These are phyloP conservation scores for Sylvietta virens DNA, from an alignment of 2,113 vertebrate species.

Conservation along the genomic window DNA sequence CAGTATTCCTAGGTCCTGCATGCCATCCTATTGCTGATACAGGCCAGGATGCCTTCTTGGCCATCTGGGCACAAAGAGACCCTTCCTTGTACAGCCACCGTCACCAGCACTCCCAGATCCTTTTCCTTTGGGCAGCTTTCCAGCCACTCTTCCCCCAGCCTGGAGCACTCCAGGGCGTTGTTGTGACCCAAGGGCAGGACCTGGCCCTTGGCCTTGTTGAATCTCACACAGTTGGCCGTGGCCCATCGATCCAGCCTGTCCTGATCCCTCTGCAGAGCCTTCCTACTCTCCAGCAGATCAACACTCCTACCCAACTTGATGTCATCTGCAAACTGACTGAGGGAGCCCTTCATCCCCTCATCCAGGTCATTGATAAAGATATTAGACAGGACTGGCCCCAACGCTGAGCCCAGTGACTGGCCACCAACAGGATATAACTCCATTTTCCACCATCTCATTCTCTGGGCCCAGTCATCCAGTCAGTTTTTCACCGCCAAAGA, in stretches of 20 bases:
- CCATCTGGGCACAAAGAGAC: background rate
- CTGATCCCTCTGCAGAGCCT: background rate
- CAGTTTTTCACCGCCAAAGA: background rate
- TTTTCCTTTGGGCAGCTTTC: background rate
- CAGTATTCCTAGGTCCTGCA: background rate
- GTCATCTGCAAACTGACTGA: background rate
- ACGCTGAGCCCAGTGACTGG: background rate
- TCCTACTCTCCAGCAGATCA: background rate
- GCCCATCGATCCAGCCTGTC: rapidly evolving
- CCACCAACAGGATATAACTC: background rate
- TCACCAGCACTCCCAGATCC: background rate
- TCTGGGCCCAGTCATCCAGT: background rate
- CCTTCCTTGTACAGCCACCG: background rate
- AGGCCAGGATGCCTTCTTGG: background rate
- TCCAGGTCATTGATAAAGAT: background rate
- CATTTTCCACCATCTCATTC: background rate
- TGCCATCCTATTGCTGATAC: background rate
- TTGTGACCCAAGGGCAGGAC: background rate
- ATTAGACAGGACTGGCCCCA: background rate
- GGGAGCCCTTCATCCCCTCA: background rate
- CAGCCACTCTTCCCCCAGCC: too few relatives aligned
- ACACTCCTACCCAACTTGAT: background rate
- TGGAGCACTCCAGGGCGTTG: rapidly evolving
- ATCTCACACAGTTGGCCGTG: background rate
- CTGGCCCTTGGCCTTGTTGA: background rate